Base-by-base conservation (phyloP, 1,140 invertebrate species). In the Calephelis nemesis region DNA sequence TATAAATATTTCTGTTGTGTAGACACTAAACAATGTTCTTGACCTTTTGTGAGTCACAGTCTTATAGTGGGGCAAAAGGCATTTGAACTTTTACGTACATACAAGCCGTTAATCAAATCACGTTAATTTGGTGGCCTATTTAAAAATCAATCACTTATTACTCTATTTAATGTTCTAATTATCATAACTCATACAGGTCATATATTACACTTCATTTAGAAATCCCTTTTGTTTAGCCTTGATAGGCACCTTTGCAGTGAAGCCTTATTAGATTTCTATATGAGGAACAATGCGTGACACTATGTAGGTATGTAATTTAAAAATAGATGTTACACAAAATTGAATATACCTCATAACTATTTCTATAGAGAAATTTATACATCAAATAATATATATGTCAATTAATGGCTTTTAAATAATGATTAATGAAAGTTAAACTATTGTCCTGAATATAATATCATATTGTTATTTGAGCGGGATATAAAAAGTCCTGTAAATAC, bases 11-110 rank as follows among this genome's bases (percentile, higher is more conserved):
- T 58, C 13, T 54, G 9, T 82, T 78, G 68, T 79, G 30, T 69
- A 71, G 63, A 71, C 47, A 30, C 30, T 30, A 30, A 63, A 71
- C 39, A 66, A 48, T 76, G 76, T 74, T 82, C 81, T 72, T 87
- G 84, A 87, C 83, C 84, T 85, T 85, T 78, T 19, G 54, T 85
- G 78, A 87, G 70, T 79, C 80, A 86, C 71, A 76, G 63, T 77
- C 71, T 74, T 79, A 45, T 45, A 82, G 71, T 87, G 76, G 82
- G 79, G 75, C 80, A 85, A 47, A 82, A 84, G 80, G 79, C 75
- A 63, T 71, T 78, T 83, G 84, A 84, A 85, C 83, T 83, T 64
- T 49, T 42, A 12, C 58, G 30, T 42, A 12, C 50, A 15, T n/a
- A 63, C 39, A 63, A 73, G 74, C 72, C 72, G 75, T 83, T 81